Conservation (phyloP, 2,113 vertebrate species). For the Syrmaticus mikado region DNA sequence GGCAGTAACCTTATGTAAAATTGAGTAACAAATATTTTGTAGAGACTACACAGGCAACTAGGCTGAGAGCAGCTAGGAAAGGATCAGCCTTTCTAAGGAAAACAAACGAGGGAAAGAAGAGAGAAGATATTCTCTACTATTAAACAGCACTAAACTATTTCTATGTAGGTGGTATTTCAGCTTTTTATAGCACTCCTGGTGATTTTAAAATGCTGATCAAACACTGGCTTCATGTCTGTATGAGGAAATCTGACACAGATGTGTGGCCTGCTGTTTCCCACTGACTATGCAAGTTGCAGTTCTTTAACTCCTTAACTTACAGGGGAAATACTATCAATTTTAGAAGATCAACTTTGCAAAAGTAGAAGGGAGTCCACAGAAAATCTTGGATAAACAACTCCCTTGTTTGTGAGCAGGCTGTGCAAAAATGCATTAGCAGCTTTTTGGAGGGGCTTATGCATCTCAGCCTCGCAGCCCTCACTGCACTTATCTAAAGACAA, state of each 20-base stretch:
- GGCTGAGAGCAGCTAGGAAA: fast-evolving
- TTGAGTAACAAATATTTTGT: fast-evolving
- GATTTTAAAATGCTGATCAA: not conserved
- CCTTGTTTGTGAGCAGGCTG: not conserved
- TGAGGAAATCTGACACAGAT: not conserved
- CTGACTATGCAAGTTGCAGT: not conserved
- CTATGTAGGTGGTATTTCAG: not conserved
- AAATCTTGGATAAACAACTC: not conserved
- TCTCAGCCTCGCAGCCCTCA: not conserved
- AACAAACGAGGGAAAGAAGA: fast-evolving
- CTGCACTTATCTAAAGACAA: not conserved
- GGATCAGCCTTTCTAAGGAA: not conserved
- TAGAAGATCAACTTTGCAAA: fast-evolving
- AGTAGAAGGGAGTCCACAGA: not conserved
- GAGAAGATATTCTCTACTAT: not conserved
- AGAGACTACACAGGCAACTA: fast-evolving
- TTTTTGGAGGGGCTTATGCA: not conserved
- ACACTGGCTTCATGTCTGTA: fast-evolving
- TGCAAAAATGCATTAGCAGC: fast-evolving
- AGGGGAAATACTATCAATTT: not conserved
- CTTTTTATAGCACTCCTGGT: not conserved
- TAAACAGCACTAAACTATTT: not conserved
- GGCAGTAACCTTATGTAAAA: not conserved
- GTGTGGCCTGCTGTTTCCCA: not conserved
- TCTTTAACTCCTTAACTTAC: not conserved